These are phyloP conservation scores for Perccottus glenii DNA, from an alignment of 2,113 vertebrate species.

Conservation along the genomic window DNA sequence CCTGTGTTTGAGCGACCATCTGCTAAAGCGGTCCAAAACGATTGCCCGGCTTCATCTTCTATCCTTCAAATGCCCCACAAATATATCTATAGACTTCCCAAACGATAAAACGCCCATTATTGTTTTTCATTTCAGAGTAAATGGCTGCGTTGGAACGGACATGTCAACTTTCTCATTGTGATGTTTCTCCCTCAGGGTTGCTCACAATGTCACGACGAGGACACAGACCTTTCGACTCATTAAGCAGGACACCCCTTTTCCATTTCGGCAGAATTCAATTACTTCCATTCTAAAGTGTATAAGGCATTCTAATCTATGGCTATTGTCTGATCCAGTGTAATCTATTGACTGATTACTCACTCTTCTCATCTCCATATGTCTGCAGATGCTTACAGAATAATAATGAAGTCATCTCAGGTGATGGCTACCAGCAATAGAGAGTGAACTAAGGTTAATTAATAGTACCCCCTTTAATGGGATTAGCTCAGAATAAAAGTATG, in stretches of 20 bases:
- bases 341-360: background rate
- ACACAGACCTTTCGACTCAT: constrained; percentile 33
- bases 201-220: constrained; percentile 38
- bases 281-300: constrained; percentile 14
- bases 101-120: constrained; percentile 46
- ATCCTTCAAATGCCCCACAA: constrained; percentile 58
- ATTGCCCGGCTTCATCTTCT: constrained; percentile 14
- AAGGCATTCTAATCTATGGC: background rate
- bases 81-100: constrained; percentile 37
- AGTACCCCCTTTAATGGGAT: background rate
- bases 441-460: background rate
- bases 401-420: background rate
- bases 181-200: constrained; percentile 34
- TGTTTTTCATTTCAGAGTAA: constrained; percentile 53
- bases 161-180: constrained; percentile 38
- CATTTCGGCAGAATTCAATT: constrained; percentile 9
- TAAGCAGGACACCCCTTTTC: constrained; percentile 12
- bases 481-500: constrained; percentile 4
- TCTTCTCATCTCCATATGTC: background rate
- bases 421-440: background rate
- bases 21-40: constrained; percentile 23
- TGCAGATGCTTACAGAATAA: background rate
- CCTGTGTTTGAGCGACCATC: background rate
- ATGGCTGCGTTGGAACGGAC: constrained; percentile 40
- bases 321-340: background rate